A percentile compares a stretch with the other conserved stretches of the same genome.
Evolutionary conservation across 2,797 vertebrate genomes (phyloP).

Genomic region (Danio jaintianensis): DNA sequence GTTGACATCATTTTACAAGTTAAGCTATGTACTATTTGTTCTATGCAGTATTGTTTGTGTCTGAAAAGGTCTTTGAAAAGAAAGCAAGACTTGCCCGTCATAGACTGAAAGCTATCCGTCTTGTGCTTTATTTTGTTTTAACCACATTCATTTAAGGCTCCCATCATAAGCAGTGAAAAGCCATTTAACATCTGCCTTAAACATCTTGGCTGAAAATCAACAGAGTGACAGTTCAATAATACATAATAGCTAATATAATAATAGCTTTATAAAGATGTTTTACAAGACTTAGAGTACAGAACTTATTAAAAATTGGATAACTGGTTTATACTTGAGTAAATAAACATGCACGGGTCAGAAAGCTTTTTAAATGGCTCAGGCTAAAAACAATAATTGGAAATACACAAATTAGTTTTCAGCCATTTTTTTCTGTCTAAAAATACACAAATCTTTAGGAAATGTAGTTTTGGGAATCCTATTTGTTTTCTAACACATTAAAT

Average conservation of each 20-base stretch:
- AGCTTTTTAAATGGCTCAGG: neutral
- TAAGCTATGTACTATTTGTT: neutral
- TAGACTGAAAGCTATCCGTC: slow-evolving; percentile 88
- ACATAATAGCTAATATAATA: neutral
- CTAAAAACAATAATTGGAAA: neutral
- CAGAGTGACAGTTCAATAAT: neutral
- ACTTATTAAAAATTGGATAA: neutral
- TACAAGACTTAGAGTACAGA: neutral
- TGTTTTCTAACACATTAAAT: neutral
- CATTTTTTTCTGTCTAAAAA: neutral
- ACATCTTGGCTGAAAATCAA: slow-evolving; percentile 78
- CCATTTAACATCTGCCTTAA: slow-evolving; percentile 81
- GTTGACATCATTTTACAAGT: neutral
- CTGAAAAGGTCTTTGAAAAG: neutral
- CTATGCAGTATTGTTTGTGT: neutral
- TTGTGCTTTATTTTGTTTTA: slow-evolving; percentile 96
- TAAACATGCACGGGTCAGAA: neutral
- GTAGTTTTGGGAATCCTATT: neutral
- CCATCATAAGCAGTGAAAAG: slow-evolving; percentile 81
- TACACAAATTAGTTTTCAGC: neutral
- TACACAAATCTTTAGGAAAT: neutral
- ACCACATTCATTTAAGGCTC: slow-evolving; percentile 88
- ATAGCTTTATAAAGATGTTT: neutral
- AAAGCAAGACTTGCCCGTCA: slow-evolving; percentile 80
- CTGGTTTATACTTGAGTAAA: neutral